phyloP scores from a whole-genome alignment of 2,888 invertebrate genomes.

The Lucinisca nassula region DNA sequence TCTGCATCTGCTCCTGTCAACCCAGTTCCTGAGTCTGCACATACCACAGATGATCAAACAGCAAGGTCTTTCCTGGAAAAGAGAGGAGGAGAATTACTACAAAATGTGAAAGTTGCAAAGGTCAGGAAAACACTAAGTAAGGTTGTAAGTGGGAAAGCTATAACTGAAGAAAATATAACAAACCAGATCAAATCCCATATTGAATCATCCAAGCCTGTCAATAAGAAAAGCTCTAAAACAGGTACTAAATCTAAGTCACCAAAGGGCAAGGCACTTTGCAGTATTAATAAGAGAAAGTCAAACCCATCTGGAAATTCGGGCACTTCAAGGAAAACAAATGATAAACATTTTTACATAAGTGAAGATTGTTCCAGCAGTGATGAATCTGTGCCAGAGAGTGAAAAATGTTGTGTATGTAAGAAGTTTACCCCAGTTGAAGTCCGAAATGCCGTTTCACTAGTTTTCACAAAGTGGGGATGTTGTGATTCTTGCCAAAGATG shows the following conservation, averaged over 20 bases:
- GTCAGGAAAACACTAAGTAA: not conserved
- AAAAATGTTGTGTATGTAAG: not conserved
- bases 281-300: not conserved
- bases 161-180: not conserved
- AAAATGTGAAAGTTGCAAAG: not conserved
- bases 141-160: not conserved
- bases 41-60: not conserved
- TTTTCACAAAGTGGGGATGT: not conserved
- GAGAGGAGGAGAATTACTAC: not conserved
- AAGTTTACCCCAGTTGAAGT: not conserved
- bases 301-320: not conserved
- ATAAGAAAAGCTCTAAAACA: not conserved
- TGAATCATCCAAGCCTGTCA: not conserved
- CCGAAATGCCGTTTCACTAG: not conserved
- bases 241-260: not conserved
- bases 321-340: not conserved
- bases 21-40: not conserved
- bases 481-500: slow-evolving; percentile 19
- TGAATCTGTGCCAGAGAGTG: not conserved
- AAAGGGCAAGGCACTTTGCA: not conserved
- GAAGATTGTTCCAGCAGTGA: not conserved
- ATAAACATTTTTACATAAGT: not conserved
- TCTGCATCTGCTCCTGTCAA: not conserved
- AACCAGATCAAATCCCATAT: not conserved
- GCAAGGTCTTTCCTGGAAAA: slow-evolving; percentile 1